Percentiles rank a stretch among this genome's conserved stretches.
Evolutionary conservation across 1,140 invertebrate species (phyloP).

Genomic region (Drosophila bocqueti): DNA sequence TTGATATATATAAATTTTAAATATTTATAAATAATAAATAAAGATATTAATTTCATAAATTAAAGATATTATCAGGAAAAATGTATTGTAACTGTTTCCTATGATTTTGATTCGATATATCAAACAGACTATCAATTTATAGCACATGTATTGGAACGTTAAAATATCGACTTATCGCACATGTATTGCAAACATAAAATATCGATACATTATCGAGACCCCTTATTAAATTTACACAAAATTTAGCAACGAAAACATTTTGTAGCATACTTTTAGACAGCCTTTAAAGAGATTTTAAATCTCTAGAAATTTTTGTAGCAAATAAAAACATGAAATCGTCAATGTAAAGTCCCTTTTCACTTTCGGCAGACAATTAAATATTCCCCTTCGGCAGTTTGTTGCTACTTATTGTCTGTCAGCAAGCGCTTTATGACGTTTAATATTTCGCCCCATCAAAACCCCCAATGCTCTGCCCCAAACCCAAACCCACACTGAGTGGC

Average conservation of each 20-base stretch:
- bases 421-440: constrained; percentile 27
- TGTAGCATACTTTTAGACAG: too few species aligned
- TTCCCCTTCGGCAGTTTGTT: constrained; percentile 16
- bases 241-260: too few species aligned
- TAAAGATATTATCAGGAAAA: too few species aligned
- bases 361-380: constrained; percentile 13
- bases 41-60: too few species aligned
- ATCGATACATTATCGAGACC: too few species aligned
- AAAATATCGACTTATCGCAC: too few species aligned
- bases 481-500: background rate
- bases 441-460: background rate
- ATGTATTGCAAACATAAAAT: too few species aligned
- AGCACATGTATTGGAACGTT: too few species aligned
- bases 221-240: too few species aligned
- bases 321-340: background rate
- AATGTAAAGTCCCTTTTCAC: constrained; percentile 1
- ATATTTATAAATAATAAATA: background rate
- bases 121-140: background rate
- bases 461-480: background rate
- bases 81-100: background rate
- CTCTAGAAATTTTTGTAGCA: background rate
- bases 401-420: constrained; percentile 31
- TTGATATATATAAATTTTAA: background rate
- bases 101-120: background rate
- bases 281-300: background rate